Evolutionary conservation across 2,797 vertebrate genomes (phyloP).

Genomic region (Rhynchotus rufescens): DNA sequence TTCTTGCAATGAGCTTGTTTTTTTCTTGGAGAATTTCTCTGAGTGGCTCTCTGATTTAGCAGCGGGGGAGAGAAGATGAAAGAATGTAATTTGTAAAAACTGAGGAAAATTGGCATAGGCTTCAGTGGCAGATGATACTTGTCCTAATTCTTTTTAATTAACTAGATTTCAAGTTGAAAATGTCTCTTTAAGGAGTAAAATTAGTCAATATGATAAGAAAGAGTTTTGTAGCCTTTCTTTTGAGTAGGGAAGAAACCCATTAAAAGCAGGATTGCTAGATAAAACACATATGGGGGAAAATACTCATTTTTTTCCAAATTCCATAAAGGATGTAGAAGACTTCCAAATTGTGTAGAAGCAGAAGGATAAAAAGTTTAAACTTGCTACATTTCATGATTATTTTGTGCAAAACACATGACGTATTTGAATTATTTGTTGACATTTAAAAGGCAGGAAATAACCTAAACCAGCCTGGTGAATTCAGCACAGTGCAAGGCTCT

Average conservation of each 20-base stretch:
- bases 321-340: neutral
- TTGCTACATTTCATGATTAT: neutral
- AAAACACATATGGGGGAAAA: neutral
- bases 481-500: conserved; percentile 6
- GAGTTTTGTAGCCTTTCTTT: neutral
- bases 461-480: neutral
- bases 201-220: neutral
- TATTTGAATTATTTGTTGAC: conserved; percentile 9
- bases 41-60: neutral
- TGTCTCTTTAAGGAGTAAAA: neutral
- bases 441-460: neutral
- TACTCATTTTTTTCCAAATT: neutral
- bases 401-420: neutral
- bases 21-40: neutral
- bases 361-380: neutral
- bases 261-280: neutral
- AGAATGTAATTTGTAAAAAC: conserved; percentile 34
- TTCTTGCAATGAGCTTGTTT: neutral
- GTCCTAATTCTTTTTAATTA: neutral
- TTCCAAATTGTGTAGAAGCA: neutral
- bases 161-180: conserved; percentile 22
- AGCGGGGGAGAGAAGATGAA: neutral
- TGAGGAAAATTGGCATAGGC: neutral
- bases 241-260: neutral
- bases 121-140: neutral